These are phyloP conservation scores for Eufriesea mexicana DNA, from an alignment of 1,140 invertebrate genomes.

Conservation along the genomic window DNA sequence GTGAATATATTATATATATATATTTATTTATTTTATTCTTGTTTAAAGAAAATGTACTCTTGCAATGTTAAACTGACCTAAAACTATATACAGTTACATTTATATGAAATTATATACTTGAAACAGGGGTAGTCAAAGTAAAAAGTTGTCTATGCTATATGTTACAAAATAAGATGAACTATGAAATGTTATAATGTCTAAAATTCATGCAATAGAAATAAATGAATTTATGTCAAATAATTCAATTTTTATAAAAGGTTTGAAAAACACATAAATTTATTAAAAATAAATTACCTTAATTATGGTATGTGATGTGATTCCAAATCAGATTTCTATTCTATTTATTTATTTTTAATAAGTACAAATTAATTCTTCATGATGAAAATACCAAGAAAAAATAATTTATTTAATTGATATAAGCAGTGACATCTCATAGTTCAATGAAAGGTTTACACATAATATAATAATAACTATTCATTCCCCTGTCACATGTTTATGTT, in stretches of 20 bases:
- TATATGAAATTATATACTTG: conserved; percentile 53
- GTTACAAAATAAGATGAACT: conserved; percentile 30
- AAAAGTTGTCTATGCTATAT: conserved; percentile 49
- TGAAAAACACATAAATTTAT: neutral
- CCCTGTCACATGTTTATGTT: conserved; percentile 46
- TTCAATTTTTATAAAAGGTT: neutral
- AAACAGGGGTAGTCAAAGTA: conserved; percentile 33
- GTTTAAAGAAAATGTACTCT: conserved; percentile 58
- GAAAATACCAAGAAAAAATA: neutral
- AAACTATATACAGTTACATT: conserved; percentile 59
- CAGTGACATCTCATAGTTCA: conserved; percentile 53
- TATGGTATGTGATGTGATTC: conserved; percentile 1
- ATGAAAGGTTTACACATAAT: conserved; percentile 1
- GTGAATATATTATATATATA: conserved; percentile 49
- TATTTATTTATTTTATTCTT: conserved; percentile 55
- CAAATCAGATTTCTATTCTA: neutral
- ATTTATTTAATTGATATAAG: conserved; percentile 2
- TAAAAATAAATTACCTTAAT: neutral
- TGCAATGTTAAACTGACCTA: conserved; percentile 57
- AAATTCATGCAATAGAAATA: neutral
- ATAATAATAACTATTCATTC: conserved; percentile 38
- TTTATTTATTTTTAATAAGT: neutral
- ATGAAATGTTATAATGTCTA: conserved; percentile 34
- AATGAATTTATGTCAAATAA: neutral
- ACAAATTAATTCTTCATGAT: conserved; percentile 7